phyloP scores from a whole-genome alignment of 2,113 vertebrate species.

The Gobio gobio region DNA sequence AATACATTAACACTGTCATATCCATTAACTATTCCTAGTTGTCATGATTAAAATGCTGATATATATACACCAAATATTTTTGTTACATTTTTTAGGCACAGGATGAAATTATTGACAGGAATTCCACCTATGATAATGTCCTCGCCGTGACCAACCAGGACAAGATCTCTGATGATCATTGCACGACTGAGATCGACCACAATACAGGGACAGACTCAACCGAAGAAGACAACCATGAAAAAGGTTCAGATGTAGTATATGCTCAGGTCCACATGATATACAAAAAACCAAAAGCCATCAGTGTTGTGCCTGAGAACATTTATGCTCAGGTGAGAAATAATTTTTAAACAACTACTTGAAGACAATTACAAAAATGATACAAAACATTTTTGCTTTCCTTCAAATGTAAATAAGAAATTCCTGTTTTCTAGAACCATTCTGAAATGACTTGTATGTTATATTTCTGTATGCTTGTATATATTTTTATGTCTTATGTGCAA shows the following conservation, averaged over 20 bases:
- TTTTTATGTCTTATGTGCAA: no score
- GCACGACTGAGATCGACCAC: not conserved
- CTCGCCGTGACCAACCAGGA: not conserved
- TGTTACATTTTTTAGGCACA: not conserved
- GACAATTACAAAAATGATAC: no score
- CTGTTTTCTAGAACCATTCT: no score
- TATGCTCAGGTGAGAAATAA: not conserved
- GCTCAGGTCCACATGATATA: not conserved
- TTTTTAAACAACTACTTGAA: not conserved
- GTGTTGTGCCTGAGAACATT: not conserved
- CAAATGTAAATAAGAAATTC: no score
- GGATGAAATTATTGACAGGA: not conserved
- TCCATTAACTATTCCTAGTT: no score
- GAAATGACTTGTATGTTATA: no score
- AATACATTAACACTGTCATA: no score
- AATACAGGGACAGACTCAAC: not conserved
- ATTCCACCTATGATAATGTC: not conserved
- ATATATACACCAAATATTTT: not conserved
- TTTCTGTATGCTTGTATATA: no score
- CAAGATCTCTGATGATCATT: not conserved
- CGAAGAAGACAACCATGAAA: not conserved
- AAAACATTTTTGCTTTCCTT: no score
- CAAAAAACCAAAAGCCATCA: not conserved
- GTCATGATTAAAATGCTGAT: not conserved
- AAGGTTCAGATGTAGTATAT: constrained; percentile 4